Evolutionary conservation across 2,888 invertebrate species (phyloP).

Genomic region (Steinernema carpocapsae): DNA sequence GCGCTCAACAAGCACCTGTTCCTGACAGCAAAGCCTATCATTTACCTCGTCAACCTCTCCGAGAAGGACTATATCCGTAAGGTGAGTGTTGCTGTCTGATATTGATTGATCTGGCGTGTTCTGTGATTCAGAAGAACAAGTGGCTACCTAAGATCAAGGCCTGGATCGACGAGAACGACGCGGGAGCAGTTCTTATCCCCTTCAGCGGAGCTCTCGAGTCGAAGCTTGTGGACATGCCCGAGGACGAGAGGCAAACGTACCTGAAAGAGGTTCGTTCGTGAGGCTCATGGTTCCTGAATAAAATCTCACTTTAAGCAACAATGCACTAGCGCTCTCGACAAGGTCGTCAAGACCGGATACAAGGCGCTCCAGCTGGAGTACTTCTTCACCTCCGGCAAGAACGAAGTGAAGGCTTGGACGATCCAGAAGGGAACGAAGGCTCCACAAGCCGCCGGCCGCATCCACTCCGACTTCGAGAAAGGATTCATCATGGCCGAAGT

Average conservation of each 20-base stretch:
- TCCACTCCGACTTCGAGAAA: slow-evolving; percentile 99
- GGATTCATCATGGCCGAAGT: slow-evolving; percentile 99
- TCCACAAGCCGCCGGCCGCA: slow-evolving; percentile 95
- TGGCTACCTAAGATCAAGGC: slow-evolving; percentile 91
- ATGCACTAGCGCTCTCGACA: slow-evolving; percentile 51
- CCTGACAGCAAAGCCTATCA: slow-evolving; percentile 93
- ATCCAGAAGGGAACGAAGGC: slow-evolving; percentile 98
- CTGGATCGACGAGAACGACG: slow-evolving; percentile 96
- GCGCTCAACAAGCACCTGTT: slow-evolving; percentile 86
- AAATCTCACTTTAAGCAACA: slow-evolving; percentile 30
- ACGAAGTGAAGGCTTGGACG: slow-evolving; percentile 99
- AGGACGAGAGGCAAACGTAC: slow-evolving; percentile 79
- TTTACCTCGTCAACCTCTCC: slow-evolving; percentile 93
- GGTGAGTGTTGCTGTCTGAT: too few species aligned
- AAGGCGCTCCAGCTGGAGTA: slow-evolving; percentile 93
- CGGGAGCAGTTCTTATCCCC: slow-evolving; percentile 85
- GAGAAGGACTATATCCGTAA: slow-evolving; percentile 97
- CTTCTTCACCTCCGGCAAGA: slow-evolving; percentile 95
- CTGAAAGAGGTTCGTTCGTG: slow-evolving; percentile 79
- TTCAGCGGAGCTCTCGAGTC: slow-evolving; percentile 92
- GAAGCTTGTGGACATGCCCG: slow-evolving; percentile 83
- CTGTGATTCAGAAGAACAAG: slow-evolving; percentile 71
- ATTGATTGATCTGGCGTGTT: slow-evolving; percentile 67
- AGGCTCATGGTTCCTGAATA: slow-evolving; percentile 34
- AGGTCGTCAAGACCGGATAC: slow-evolving; percentile 96